These are phyloP conservation scores for Holothuria glaberrima DNA, from an alignment of 35 echinoderm and acorn worm genomes.

Conservation along the genomic window DNA sequence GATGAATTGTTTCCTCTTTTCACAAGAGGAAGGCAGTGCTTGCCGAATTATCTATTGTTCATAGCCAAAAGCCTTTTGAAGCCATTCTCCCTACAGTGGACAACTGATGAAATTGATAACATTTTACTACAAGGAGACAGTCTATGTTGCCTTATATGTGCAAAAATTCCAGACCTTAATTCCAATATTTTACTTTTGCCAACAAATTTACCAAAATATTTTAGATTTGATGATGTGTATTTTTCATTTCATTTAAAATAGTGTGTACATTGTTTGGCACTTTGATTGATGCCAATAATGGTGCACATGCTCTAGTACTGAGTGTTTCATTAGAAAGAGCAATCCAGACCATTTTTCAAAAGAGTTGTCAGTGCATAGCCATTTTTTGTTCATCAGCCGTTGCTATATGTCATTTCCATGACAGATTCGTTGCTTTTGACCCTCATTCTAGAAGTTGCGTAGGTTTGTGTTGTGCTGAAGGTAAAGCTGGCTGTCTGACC, in stretches of 20 bases:
- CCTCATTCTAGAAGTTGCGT: background rate
- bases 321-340: slow-evolving; percentile 21
- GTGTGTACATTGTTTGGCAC: too few species aligned
- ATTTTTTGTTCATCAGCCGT: slow-evolving; percentile 22
- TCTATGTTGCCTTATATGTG: slow-evolving; percentile 19
- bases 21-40: slow-evolving; percentile 30
- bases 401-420: background rate
- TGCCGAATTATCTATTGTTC: slow-evolving; percentile 11
- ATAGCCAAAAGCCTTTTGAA: slow-evolving; percentile 5
- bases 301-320: background rate
- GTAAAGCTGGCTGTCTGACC: background rate
- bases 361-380: background rate
- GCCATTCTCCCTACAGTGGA: background rate
- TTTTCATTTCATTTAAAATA: background rate
- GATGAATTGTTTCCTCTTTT: slow-evolving; percentile 20
- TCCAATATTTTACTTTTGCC: slow-evolving; percentile 10
- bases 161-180: slow-evolving; percentile 25
- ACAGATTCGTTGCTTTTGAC: background rate
- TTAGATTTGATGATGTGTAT: slow-evolving; percentile 18
- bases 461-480: background rate
- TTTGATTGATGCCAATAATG: too few species aligned
- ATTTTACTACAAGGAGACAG: slow-evolving; percentile 23
- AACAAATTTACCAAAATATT: slow-evolving; percentile 4
- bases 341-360: slow-evolving; percentile 21
- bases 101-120: background rate